phyloP scores from a whole-genome alignment of 2,797 vertebrate species.

The Rhodeus uyekii region DNA sequence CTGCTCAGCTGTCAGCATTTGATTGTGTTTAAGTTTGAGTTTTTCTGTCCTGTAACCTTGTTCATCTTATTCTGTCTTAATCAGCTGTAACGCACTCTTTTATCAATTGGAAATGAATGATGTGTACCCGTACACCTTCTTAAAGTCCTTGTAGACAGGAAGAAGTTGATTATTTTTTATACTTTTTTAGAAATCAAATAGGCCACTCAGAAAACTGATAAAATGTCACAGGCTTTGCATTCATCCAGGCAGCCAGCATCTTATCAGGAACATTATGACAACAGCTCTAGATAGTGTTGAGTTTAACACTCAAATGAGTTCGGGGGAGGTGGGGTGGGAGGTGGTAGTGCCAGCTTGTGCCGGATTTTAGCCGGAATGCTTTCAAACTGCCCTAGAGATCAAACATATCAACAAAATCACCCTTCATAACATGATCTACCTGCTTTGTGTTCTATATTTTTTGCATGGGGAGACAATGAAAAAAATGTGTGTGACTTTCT shows the following conservation, averaged over 20 bases:
- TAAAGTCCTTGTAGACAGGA: constrained; percentile 22
- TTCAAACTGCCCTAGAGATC: constrained; percentile 4
- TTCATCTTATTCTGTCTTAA: neutral
- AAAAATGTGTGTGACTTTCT: neutral
- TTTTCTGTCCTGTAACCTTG: neutral
- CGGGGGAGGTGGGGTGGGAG: neutral
- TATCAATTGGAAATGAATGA: constrained; percentile 12
- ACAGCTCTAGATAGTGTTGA: constrained; percentile 34
- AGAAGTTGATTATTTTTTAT: neutral
- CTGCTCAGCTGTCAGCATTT: neutral
- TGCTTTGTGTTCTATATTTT: neutral
- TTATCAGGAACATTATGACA: constrained; percentile 40
- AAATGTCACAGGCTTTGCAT: constrained; percentile 16
- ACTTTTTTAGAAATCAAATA: constrained; percentile 4
- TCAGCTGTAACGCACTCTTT: constrained; percentile 7
- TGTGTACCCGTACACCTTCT: neutral
- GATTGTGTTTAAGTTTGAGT: neutral
- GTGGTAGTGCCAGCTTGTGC: constrained; percentile 18
- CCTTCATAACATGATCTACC: neutral
- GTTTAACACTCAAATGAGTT: constrained; percentile 29
- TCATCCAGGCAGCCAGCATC: neutral
- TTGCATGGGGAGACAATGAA: neutral
- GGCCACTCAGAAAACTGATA: neutral
- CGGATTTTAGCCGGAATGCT: constrained; percentile 15
- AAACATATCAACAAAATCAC: neutral